Evolutionary conservation across 2,888 invertebrate genomes (phyloP).

Genomic region (Vanessa cardui): DNA sequence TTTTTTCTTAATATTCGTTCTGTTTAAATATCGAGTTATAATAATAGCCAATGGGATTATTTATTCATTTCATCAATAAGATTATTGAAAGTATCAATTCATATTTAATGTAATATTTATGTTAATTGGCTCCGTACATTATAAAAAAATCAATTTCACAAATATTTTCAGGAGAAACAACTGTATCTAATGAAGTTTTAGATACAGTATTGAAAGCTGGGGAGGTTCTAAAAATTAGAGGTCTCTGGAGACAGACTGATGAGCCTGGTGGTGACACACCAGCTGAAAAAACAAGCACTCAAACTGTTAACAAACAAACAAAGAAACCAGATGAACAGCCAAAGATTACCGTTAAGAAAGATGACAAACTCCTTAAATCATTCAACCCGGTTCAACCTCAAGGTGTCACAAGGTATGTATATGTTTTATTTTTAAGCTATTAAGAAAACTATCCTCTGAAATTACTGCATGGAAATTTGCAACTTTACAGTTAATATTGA

Average conservation of each 20-base stretch:
- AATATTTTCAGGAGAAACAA: slow-evolving; percentile 85
- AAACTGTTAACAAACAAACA: slow-evolving; percentile 49
- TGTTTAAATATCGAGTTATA: background rate
- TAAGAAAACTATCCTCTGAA: background rate
- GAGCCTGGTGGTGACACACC: slow-evolving; percentile 62
- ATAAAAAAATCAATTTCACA: background rate
- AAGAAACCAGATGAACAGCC: slow-evolving; percentile 68
- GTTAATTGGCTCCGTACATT: background rate
- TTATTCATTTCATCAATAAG: too few relatives aligned
- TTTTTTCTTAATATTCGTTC: background rate
- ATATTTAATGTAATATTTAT: background rate
- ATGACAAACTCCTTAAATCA: slow-evolving; percentile 75
- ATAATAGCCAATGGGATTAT: too few relatives aligned
- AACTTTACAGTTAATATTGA: too few relatives aligned
- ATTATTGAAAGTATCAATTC: too few relatives aligned
- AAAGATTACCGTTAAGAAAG: slow-evolving; percentile 75
- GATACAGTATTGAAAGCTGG: slow-evolving; percentile 92
- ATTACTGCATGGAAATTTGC: background rate
- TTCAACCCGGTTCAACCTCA: slow-evolving; percentile 63
- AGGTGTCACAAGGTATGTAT: slow-evolving; percentile 60
- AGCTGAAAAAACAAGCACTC: slow-evolving; percentile 60
- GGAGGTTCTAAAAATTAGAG: slow-evolving; percentile 90
- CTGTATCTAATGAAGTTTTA: slow-evolving; percentile 92
- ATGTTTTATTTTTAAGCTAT: background rate
- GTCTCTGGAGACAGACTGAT: slow-evolving; percentile 88